Evolutionary conservation across 1,140 invertebrate species (phyloP), one percentile per base, ranked within the genome.

Genomic region (Scylla paramamosain): DNA sequence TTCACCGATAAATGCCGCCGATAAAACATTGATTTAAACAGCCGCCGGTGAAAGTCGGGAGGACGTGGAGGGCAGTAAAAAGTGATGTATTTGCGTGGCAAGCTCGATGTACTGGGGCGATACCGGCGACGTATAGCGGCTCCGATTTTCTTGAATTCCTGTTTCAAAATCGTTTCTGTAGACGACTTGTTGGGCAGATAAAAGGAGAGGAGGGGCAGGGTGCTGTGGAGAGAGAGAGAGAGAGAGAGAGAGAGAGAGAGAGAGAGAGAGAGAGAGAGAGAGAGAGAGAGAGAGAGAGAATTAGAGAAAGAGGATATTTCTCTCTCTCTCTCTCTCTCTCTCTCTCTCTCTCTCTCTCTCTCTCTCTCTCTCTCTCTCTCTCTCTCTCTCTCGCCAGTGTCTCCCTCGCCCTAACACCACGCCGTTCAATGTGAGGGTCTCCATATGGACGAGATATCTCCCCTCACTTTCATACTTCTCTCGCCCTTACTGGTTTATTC

Each of bases 1-100:
- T 95, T 95, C 90, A 95, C 95, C 95, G 95, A 95, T 95, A 95
- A 95, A 95, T 95, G 95, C 93, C 93, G 95, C 83, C 95, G 95
- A 95, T 95, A 95, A 95, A 95, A 95, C 95, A 94, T 95, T 95
- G 95, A 95, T 95, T 95, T 95, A 95, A 92, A 91, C 89, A 91
- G 88, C 86, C 94, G 82, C 82, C 48, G 94, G 94, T 95, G 90
- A 59, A 67, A 95, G 94, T 94, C 48, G 90, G 93, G 92, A 83
- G 59, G 86, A 88, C 67, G 88, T 52, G 82, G 67, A 28, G 32
- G 84, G 91, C 91, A 89, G 91, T 95, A 95, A 92, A 92, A 95
- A 95, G 94, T 95, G 94, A 95, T 95, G 94, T 92, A 95, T 92
- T 86, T 77, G 88, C 45, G 31, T 31, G 89, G 39, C 77, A 12